Evolutionary conservation across 2,797 vertebrate genomes (phyloP).

Genomic region (Champsocephalus gunnari): DNA sequence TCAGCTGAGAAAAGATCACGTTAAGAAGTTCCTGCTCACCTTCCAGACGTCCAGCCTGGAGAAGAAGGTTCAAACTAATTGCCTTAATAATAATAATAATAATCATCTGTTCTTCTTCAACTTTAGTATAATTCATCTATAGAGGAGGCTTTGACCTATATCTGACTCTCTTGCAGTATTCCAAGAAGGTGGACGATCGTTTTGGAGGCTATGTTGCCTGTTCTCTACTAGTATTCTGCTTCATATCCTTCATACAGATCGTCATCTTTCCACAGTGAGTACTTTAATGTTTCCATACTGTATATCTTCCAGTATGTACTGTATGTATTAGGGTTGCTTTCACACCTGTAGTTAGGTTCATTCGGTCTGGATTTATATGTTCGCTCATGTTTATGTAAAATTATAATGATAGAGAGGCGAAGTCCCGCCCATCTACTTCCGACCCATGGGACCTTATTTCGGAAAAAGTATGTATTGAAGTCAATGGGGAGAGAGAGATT

Average conservation of each 20-base stretch:
- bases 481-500: no score
- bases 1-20: conserved; percentile 95
- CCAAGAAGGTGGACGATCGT: conserved; percentile 94
- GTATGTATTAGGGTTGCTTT: neutral
- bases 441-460: no score
- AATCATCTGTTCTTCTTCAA: neutral
- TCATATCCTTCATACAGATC: conserved; percentile 96
- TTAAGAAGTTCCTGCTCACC: conserved; percentile 95
- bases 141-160: neutral
- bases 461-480: no score
- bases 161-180: conserved; percentile 84
- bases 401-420: no score
- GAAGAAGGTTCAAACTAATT: conserved; percentile 88
- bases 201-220: conserved; percentile 95
- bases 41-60: conserved; percentile 95
- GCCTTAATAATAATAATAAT: neutral
- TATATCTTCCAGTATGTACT: neutral
- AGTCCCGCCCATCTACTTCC: no score
- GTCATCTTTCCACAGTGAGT: conserved; percentile 94
- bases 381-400: no score
- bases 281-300: conserved; percentile 5
- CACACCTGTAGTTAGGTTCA: conserved; percentile 2
- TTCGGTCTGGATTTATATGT: neutral
- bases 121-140: neutral
- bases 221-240: conserved; percentile 94